A percentile compares a stretch with the other conserved stretches of the same genome.
phyloP scores from a whole-genome alignment of 2,888 invertebrate species.

The Latrodectus elegans region DNA sequence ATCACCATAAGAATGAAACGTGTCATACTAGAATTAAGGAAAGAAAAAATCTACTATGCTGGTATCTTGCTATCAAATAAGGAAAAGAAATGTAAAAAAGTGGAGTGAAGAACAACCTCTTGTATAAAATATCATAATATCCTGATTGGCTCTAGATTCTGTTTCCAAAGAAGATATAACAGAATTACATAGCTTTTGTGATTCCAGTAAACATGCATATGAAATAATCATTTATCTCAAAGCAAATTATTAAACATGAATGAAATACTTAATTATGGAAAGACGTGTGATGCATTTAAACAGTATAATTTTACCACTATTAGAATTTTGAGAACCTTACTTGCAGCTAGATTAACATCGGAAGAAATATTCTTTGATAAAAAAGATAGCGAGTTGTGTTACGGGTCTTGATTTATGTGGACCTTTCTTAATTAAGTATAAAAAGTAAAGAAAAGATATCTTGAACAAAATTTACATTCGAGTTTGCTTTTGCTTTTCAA shows the following conservation, averaged over 20 bases:
- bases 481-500: background rate
- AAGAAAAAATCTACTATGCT: background rate
- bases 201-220: background rate
- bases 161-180: too few species aligned
- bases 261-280: background rate
- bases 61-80: background rate
- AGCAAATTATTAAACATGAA: background rate
- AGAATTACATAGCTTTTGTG: background rate
- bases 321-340: background rate
- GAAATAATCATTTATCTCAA: background rate
- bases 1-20: background rate
- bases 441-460: background rate
- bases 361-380: background rate
- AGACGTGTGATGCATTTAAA: background rate
- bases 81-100: conserved; percentile 10
- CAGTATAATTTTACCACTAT: background rate
- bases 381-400: background rate
- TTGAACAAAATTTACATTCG: background rate
- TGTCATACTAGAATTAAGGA: background rate
- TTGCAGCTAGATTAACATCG: background rate
- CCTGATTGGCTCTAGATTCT: background rate
- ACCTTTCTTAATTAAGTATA: background rate
- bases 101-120: conserved; percentile 6
- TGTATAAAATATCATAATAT: background rate
- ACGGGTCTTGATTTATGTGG: conserved; percentile 1